Base-by-base conservation (phyloP, 2,888 invertebrate genomes). In the Pammene aurita region DNA sequence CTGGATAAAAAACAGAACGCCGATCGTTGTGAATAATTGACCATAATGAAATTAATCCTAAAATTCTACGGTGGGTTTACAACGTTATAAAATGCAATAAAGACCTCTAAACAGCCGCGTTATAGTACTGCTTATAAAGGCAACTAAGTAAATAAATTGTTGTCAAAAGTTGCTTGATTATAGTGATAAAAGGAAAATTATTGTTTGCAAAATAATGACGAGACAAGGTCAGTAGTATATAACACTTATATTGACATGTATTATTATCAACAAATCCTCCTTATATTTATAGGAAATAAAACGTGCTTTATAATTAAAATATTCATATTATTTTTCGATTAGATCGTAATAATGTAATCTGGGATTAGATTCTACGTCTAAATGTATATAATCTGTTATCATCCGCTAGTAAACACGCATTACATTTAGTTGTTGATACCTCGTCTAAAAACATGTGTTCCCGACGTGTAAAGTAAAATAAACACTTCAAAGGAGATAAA, bases 1-100 rank as follows among this genome's bases (percentile, higher is more conserved):
- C 84, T 79, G 80, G 80, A 80, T 80, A 91, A 89, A 89, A 92
- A 90, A 85, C 84, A 75, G 83, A 89, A 86, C 72, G 75, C 82
- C 84, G 84, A 88, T 86, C 87, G 86, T 90, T 87, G 88, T 91
- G 90, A 90, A 90, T 92, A 92, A 92, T 92, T 92, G 91, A 90
- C 90, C 83, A 90, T 90, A 92, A 92, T 92, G 91, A 92, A 92
- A 92, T 92, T 91, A 92, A 92, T 91, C 86, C 90, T 89, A 87
- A 91, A 90, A 90, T 91, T 88, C 89, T 89, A 92, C 91, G 90
- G 92, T 92, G 88, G 89, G 92, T 92, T 92, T 92, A 92, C 85
- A 87, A 81, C 90, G 90, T 80, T 89, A 84, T 92, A 92, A 92
- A 92, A 86, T 82, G 90, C 87, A 89, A 91, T 92, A 92, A 92